Evolutionary conservation across 2,888 invertebrate species (phyloP).

Genomic region (Barypeithes pellucidus): DNA sequence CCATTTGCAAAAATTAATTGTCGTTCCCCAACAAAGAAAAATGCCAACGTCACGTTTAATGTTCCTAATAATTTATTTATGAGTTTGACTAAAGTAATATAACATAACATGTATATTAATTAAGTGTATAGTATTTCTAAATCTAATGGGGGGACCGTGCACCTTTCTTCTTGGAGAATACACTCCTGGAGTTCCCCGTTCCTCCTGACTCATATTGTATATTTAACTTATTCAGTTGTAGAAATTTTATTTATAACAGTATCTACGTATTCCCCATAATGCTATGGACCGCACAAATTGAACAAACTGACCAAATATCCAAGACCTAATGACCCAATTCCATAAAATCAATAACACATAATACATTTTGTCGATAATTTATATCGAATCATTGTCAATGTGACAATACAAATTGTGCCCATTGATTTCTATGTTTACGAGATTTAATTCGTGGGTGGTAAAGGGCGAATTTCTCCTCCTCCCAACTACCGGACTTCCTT

Average conservation of each 20-base stretch:
- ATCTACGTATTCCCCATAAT: background rate
- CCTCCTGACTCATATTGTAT: no score
- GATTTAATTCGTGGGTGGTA: slow-evolving; percentile 19
- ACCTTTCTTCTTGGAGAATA: no score
- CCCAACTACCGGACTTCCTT: no score
- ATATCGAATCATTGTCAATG: slow-evolving; percentile 26
- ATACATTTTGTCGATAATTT: slow-evolving; percentile 28
- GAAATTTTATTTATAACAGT: no score
- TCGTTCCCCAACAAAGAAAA: background rate
- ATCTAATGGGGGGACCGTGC: no score
- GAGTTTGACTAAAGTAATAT: background rate
- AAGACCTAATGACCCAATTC: slow-evolving; percentile 28
- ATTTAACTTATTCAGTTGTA: no score
- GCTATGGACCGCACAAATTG: slow-evolving; percentile 8
- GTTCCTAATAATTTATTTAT: slow-evolving; percentile 9
- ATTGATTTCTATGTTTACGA: slow-evolving; percentile 28
- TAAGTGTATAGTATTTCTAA: no score
- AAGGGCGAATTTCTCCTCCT: background rate
- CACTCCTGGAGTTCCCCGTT: no score
- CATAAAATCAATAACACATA: slow-evolving; percentile 12
- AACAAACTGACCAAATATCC: slow-evolving; percentile 24
- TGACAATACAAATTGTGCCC: slow-evolving; percentile 31
- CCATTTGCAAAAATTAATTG: slow-evolving; percentile 14
- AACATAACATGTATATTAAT: background rate
- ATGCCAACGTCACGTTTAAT: slow-evolving; percentile 1